A percentile compares a stretch with the other conserved stretches of the same genome.
Conservation (phyloP, 2,888 invertebrate genomes). For the Junonia oenone region DNA sequence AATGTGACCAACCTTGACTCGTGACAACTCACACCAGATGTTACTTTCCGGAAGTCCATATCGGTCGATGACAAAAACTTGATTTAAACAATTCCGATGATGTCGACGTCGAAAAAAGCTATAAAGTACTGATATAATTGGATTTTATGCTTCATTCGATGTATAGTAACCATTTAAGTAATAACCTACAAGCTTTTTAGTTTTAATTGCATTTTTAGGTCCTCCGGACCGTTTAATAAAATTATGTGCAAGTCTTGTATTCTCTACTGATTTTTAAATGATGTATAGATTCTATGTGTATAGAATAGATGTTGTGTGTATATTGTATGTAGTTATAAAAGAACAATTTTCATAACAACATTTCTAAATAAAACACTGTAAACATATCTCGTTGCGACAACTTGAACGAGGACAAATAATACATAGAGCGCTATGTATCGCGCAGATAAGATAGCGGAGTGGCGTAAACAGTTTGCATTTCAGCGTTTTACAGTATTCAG, state of each 20-base stretch:
- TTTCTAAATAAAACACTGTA: background rate
- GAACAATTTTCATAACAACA: background rate
- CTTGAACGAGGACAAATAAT: constrained; percentile 1
- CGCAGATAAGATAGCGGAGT: constrained; percentile 23
- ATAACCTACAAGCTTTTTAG: background rate
- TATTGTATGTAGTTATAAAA: background rate
- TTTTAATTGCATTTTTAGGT: background rate
- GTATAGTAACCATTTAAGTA: background rate
- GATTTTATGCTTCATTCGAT: background rate
- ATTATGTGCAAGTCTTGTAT: too few species aligned
- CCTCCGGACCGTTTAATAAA: background rate
- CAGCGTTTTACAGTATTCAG: constrained; percentile 24
- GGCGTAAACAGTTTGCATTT: constrained; percentile 17
- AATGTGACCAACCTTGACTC: constrained; percentile 29
- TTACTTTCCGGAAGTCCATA: constrained; percentile 30
- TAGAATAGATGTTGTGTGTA: too few species aligned
- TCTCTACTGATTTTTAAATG: background rate
- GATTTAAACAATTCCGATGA: constrained; percentile 14
- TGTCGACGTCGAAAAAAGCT: background rate
- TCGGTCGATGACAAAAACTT: constrained; percentile 27
- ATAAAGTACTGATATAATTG: background rate
- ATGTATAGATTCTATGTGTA: background rate
- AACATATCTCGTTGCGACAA: background rate
- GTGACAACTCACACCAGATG: constrained; percentile 30
- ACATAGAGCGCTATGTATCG: constrained; percentile 1